Base-by-base conservation (phyloP, 2,888 invertebrate genomes). In the Leptinotarsa peninsularis region DNA sequence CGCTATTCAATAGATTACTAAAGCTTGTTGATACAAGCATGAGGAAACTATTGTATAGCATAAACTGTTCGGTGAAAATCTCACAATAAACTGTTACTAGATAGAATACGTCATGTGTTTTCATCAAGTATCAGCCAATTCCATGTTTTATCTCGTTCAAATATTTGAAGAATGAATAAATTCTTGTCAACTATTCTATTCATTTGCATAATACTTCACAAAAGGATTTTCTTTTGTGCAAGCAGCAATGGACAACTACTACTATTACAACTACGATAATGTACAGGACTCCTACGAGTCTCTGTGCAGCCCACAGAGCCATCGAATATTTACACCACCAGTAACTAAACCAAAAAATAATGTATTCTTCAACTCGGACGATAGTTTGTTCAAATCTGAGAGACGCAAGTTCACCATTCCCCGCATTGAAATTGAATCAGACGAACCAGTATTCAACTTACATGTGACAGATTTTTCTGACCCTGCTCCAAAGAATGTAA, bases 381-480 rank as follows among this genome's bases (percentile, higher is more conserved):
- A 89, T 77, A 88, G 86, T 76, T 79, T 89, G 33, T 89, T 88
- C 78, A 87, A 87, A 81, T 83, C 85, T 14, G 88, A 87, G 81
- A 82, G 83, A 73, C 81, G 85, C 33, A 87, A 85, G 80, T 82
- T 87, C 58, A 82, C 84, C 52, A 87, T 89, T 79, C 88, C 88
- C 21, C 85, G 87, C 60, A 88, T 88, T 49, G 86, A 88, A 80
- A 86, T 88, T 50, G 85, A 87, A 76, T 82, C 80, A 49, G 83
- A 84, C 76, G 87, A 86, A 69, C 88, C 88, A 4, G 83, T 85
- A 74, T 88, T 88, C 77, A 88, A 84, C 76, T 80, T 88, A 60
- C 87, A 88, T 84, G 86, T 88, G 13, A 88, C 88, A 4, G 88
- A 89, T 82, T 89, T 88, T 80, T 88, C 88, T 10, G 88, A 88